These are phyloP conservation scores for Otolemur garnettii DNA, from an alignment of 2,113 vertebrate genomes.

Conservation along the genomic window DNA sequence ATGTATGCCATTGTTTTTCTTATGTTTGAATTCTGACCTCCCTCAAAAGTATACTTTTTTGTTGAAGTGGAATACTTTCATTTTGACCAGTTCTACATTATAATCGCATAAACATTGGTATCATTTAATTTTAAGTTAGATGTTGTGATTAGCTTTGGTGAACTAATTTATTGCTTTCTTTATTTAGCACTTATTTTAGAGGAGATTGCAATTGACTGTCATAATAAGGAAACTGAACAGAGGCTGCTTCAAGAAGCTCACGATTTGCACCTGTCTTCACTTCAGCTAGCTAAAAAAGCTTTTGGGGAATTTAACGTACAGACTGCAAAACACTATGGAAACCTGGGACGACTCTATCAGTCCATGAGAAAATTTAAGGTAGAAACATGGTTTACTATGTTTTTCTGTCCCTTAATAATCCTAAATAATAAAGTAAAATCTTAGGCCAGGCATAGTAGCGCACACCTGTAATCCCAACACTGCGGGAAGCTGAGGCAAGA, in stretches of 20 bases:
- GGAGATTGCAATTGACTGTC: slow-evolving; percentile 99
- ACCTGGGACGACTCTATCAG: slow-evolving; percentile 98
- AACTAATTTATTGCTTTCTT: slow-evolving; percentile 54
- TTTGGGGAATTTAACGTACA: slow-evolving; percentile 99
- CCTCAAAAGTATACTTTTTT: not conserved
- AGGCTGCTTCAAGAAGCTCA: slow-evolving; percentile 98
- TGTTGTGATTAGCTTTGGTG: not conserved
- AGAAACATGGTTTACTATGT: slow-evolving; percentile 15
- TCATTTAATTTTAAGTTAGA: slow-evolving; percentile 40
- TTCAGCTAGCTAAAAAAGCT: slow-evolving; percentile 98
- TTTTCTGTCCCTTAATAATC: slow-evolving; percentile 54
- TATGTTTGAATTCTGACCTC: slow-evolving; percentile 47
- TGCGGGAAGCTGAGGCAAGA: too few relatives aligned
- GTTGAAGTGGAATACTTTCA: slow-evolving; percentile 18
- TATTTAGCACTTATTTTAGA: slow-evolving; percentile 96
- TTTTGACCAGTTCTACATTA: slow-evolving; percentile 50
- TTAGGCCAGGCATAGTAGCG: not conserved
- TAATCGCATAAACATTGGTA: not conserved
- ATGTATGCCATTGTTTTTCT: slow-evolving; percentile 19
- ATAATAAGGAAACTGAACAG: slow-evolving; percentile 99
- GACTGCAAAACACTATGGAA: slow-evolving; percentile 99
- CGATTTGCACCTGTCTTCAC: slow-evolving; percentile 98
- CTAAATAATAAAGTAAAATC: slow-evolving; percentile 30
- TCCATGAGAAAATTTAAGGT: slow-evolving; percentile 99
- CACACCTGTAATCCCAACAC: too few relatives aligned